A percentile compares a stretch with the other conserved stretches of the same genome.
Evolutionary conservation across 2,797 vertebrate species (phyloP).

Genomic region (Anguilla anguilla): DNA sequence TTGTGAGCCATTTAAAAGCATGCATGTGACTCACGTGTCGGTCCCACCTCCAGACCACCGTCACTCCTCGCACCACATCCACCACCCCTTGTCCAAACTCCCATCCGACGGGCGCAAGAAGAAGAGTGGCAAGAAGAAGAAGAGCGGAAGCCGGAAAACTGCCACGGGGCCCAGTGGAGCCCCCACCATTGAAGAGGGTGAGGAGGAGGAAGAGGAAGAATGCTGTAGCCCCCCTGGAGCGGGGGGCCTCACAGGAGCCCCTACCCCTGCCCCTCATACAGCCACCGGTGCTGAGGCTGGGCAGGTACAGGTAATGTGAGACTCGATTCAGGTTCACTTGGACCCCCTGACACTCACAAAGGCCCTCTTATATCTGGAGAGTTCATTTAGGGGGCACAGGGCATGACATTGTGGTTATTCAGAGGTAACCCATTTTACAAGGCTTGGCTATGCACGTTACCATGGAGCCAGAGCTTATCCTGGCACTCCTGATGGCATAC

Average conservation of each 20-base stretch:
- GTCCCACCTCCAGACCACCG: conserved; percentile 80
- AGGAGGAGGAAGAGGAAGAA: conserved; percentile 76
- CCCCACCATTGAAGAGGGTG: conserved; percentile 78
- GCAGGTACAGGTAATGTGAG: conserved; percentile 65
- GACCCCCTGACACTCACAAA: background rate
- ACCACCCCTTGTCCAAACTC: conserved; percentile 88
- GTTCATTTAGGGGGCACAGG: background rate
- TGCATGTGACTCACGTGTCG: background rate
- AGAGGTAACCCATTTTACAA: background rate
- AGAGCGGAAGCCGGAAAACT: conserved; percentile 75
- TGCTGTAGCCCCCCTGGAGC: conserved; percentile 19
- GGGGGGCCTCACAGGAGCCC: conserved; percentile 38
- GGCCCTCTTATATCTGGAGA: background rate
- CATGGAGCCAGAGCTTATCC: background rate
- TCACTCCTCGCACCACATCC: conserved; percentile 92
- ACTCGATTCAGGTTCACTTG: background rate
- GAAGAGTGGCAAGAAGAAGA: conserved; percentile 72
- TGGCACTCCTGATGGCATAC: background rate
- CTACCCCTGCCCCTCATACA: conserved; percentile 38
- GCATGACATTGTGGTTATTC: background rate
- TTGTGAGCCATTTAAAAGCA: background rate
- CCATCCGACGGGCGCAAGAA: conserved; percentile 76
- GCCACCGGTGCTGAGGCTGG: conserved; percentile 44
- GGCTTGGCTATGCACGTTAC: background rate
- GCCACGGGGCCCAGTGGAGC: conserved; percentile 66